Conservation (phyloP, 2,888 invertebrate species). For the Halictus quadricinctus region DNA sequence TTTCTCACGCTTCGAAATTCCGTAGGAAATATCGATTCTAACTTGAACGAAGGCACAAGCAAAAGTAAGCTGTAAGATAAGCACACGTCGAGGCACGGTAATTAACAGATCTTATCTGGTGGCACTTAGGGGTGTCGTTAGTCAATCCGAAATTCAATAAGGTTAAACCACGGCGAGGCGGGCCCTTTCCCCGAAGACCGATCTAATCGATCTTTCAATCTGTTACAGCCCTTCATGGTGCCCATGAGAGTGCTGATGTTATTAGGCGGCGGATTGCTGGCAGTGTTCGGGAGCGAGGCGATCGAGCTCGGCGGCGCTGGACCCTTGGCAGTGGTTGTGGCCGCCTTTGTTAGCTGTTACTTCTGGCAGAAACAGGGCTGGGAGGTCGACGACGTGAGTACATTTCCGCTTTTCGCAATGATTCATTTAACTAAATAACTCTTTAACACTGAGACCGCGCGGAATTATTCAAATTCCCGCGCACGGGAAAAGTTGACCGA, state of each 20-base stretch:
- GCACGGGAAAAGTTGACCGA: neutral
- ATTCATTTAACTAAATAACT: neutral
- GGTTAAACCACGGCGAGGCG: neutral
- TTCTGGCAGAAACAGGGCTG: constrained; percentile 93
- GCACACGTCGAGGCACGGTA: neutral
- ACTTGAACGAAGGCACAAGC: too few relatives aligned
- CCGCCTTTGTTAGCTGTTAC: constrained; percentile 91
- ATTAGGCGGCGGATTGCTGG: constrained; percentile 91
- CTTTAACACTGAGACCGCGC: neutral
- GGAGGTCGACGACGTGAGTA: constrained; percentile 89
- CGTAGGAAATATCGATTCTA: too few relatives aligned
- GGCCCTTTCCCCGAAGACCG: neutral
- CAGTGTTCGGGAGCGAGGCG: constrained; percentile 93
- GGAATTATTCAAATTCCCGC: constrained; percentile 8
- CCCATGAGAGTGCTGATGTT: constrained; percentile 91
- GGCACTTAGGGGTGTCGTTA: constrained; percentile 7
- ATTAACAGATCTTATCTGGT: neutral
- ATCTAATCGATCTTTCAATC: constrained; percentile 49
- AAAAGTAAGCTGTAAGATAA: too few relatives aligned
- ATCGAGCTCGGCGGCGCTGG: constrained; percentile 89
- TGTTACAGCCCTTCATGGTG: constrained; percentile 87
- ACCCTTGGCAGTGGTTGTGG: constrained; percentile 92
- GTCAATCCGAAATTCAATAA: constrained; percentile 20
- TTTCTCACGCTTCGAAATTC: too few relatives aligned
- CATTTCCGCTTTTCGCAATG: neutral